These are phyloP conservation scores for Callithrix jacchus DNA, from an alignment of 2,113 vertebrate species.

Conservation along the genomic window DNA sequence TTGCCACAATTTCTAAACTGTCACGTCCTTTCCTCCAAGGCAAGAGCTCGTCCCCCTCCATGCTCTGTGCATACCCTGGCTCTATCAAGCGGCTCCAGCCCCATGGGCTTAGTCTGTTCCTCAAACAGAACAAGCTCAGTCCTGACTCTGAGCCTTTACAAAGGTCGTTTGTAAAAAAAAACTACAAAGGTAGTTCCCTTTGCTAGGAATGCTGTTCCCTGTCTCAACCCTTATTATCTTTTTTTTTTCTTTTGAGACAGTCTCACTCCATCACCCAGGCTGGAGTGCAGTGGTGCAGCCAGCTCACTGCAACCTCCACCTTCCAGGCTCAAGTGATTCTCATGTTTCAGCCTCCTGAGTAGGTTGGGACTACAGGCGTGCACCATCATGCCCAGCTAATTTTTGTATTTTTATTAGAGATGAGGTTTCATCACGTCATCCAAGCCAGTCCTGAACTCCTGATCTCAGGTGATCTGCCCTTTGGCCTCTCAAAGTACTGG, in stretches of 20 bases:
- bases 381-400: no score
- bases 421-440: no score
- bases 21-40: background rate
- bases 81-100: background rate
- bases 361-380: no score
- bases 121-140: background rate
- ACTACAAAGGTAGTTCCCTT: background rate
- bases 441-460: background rate
- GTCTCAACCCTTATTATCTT: background rate
- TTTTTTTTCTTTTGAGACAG: no score
- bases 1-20: background rate
- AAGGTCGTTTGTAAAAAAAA: background rate
- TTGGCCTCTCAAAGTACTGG: background rate
- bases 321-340: no score
- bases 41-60: background rate
- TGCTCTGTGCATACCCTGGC: background rate
- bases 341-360: no score
- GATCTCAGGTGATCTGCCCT: background rate
- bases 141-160: background rate
- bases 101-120: background rate
- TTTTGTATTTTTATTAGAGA: no score
- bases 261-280: no score
- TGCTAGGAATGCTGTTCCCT: background rate
- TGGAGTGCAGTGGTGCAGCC: no score
- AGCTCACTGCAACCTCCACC: no score